Conservation (phyloP, 92 coral and sea anemone species). For the Heliopora coerulea region DNA sequence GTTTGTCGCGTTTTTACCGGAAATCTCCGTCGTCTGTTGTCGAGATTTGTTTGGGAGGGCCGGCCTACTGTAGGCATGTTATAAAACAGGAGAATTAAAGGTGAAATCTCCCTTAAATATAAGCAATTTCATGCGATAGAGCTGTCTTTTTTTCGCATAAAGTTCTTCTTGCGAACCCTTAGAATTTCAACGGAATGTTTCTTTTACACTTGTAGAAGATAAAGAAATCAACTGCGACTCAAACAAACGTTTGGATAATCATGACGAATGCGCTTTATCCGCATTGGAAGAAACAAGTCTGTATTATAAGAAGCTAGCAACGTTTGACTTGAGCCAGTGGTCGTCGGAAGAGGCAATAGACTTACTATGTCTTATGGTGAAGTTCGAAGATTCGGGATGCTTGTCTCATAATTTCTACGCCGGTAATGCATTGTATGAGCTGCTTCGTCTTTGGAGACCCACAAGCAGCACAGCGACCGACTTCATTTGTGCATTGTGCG, state of each 20-base stretch:
- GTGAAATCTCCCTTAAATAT: no score
- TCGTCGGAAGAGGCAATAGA: constrained; percentile 16
- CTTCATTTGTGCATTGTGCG: constrained; percentile 20
- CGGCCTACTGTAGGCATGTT: no score
- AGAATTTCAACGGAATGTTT: no score
- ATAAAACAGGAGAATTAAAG: no score
- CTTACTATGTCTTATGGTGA: constrained; percentile 19
- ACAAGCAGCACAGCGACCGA: constrained; percentile 19
- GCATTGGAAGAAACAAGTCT: constrained; percentile 28
- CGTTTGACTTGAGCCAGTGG: constrained; percentile 31
- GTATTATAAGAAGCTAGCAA: constrained; percentile 20
- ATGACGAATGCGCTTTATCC: constrained; percentile 6
- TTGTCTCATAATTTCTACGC: constrained; percentile 12
- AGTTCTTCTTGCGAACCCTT: no score
- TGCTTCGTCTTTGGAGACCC: constrained; percentile 31
- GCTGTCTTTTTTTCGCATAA: no score
- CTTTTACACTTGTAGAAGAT: neutral
- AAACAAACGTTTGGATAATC: constrained; percentile 1
- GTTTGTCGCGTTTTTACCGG: no score
- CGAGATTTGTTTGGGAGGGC: no score
- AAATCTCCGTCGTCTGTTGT: no score
- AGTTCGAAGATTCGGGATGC: constrained; percentile 24
- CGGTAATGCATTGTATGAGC: constrained; percentile 18
- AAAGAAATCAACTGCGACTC: constrained; percentile 15
- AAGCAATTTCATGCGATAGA: no score